These are phyloP conservation scores for Cercopithecus mona DNA, from an alignment of 2,113 vertebrate genomes.

Conservation along the genomic window DNA sequence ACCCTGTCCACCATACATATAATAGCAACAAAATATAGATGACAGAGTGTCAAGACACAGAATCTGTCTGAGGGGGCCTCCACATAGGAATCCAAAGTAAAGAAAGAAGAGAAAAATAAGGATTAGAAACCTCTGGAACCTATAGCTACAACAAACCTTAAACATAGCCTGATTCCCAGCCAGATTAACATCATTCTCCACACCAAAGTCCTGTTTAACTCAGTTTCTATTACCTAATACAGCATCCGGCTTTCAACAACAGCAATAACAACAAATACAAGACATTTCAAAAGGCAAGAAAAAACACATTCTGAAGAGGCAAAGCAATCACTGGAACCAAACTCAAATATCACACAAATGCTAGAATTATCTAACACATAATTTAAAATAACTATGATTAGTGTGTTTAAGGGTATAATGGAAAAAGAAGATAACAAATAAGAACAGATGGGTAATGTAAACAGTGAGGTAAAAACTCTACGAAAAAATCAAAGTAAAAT, in stretches of 20 bases:
- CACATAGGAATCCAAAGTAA: background rate
- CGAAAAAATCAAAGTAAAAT: background rate
- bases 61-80: background rate
- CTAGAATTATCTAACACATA: background rate
- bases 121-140: background rate
- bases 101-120: background rate
- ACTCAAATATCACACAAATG: background rate
- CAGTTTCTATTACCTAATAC: background rate
- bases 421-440: background rate
- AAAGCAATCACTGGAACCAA: background rate
- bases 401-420: background rate
- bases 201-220: background rate
- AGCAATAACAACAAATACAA: background rate
- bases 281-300: background rate
- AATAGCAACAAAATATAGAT: background rate
- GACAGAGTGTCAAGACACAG: background rate
- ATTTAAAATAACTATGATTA: constrained; percentile 5
- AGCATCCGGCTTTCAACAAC: background rate
- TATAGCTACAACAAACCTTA: background rate
- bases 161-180: background rate
- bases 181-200: background rate
- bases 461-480: background rate
- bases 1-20: background rate
- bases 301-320: background rate
- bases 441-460: background rate